Evolutionary conservation across 2,888 invertebrate species (phyloP).

Genomic region (Ceratothoa steindachneri): DNA sequence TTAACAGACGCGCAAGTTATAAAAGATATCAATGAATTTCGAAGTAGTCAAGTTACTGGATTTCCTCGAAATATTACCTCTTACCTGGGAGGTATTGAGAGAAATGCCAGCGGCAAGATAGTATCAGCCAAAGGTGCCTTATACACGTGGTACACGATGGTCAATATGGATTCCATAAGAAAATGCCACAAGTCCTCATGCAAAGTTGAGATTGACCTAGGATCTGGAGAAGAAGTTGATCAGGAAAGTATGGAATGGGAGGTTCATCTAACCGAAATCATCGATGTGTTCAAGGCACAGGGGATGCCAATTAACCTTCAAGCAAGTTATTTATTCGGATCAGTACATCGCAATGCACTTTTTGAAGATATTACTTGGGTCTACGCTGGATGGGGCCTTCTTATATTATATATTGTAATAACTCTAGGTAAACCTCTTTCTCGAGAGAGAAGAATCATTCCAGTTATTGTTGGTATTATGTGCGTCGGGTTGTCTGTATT

Average conservation of each 20-base stretch:
- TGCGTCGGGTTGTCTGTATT: constrained; percentile 70
- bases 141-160: constrained; percentile 47
- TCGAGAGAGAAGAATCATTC: constrained; percentile 50
- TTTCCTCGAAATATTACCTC: constrained; percentile 64
- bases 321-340: constrained; percentile 19
- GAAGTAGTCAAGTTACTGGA: constrained; percentile 62
- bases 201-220: constrained; percentile 63
- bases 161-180: constrained; percentile 62
- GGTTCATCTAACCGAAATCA: neutral
- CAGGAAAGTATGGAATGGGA: constrained; percentile 19
- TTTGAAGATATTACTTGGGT: constrained; percentile 69
- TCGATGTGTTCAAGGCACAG: neutral
- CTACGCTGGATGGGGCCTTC: constrained; percentile 63
- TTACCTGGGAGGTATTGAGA: constrained; percentile 61
- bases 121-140: constrained; percentile 63
- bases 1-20: constrained; percentile 63
- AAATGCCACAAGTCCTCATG: neutral
- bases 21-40: constrained; percentile 59
- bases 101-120: constrained; percentile 61
- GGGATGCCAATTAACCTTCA: constrained; percentile 10
- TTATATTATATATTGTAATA: constrained; percentile 69
- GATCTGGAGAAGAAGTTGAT: constrained; percentile 69
- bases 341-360: constrained; percentile 58
- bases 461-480: constrained; percentile 58
- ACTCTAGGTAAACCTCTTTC: constrained; percentile 70